Conservation (phyloP, 2,797 vertebrate species). For the Sparus aurata region DNA sequence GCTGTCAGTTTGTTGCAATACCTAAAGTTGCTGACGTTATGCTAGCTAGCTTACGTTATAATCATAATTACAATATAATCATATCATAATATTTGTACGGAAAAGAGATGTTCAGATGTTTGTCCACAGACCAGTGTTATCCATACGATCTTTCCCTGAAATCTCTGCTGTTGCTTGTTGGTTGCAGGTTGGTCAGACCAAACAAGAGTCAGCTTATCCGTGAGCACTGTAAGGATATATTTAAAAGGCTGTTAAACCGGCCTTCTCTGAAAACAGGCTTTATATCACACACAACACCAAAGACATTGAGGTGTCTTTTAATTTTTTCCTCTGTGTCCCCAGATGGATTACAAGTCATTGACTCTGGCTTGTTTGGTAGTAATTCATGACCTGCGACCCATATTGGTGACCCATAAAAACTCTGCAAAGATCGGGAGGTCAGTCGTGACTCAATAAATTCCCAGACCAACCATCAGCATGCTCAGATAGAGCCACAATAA, state of each 20-base stretch:
- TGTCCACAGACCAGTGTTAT: too few relatives aligned
- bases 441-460: constrained; percentile 76
- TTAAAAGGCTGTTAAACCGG: constrained; percentile 33
- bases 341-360: constrained; percentile 63
- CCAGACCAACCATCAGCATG: constrained; percentile 65
- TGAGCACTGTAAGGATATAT: constrained; percentile 13
- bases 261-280: constrained; percentile 17
- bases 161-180: too few relatives aligned
- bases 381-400: constrained; percentile 79
- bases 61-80: too few relatives aligned
- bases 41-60: too few relatives aligned
- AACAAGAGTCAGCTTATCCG: background rate
- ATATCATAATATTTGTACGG: too few relatives aligned
- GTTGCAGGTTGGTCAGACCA: too few relatives aligned
- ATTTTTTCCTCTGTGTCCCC: constrained; percentile 27
- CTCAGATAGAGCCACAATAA: constrained; percentile 70
- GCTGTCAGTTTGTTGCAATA: too few relatives aligned
- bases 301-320: constrained; percentile 38
- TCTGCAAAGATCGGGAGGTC: constrained; percentile 69
- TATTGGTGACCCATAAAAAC: constrained; percentile 77
- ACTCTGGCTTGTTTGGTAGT: constrained; percentile 74
- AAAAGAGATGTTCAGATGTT: too few relatives aligned
- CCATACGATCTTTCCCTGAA: too few relatives aligned
- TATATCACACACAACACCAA: constrained; percentile 25
- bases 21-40: too few relatives aligned